Percentiles rank a stretch among this genome's conserved stretches.
phyloP scores from a whole-genome alignment of 1,140 invertebrate genomes.

The Drosophila auraria region DNA sequence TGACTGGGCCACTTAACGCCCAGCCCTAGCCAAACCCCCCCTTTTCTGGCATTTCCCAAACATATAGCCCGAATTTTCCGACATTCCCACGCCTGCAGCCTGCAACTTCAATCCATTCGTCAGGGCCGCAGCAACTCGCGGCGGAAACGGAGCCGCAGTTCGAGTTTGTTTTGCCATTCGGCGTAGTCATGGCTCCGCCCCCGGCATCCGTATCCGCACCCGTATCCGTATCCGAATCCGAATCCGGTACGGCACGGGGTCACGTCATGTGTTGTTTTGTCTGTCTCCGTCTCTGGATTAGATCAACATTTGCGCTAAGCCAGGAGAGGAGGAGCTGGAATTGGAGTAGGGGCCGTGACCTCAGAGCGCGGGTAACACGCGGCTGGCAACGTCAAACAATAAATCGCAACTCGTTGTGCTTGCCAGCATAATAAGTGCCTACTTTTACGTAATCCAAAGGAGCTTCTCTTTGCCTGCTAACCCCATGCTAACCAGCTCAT shows the following conservation, averaged over 20 bases:
- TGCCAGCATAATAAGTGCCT: slow-evolving; percentile 82
- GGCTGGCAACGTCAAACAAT: slow-evolving; percentile 78
- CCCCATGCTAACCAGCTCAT: neutral
- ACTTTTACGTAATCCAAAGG: slow-evolving; percentile 75
- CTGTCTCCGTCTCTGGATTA: slow-evolving; percentile 63
- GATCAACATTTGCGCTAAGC: slow-evolving; percentile 74
- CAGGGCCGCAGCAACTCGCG: slow-evolving; percentile 36
- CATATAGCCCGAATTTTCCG: neutral
- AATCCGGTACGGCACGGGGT: slow-evolving; percentile 25
- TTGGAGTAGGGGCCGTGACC: slow-evolving; percentile 46
- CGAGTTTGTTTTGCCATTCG: slow-evolving; percentile 70
- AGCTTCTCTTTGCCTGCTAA: slow-evolving; percentile 33
- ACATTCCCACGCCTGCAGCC: slow-evolving; percentile 39
- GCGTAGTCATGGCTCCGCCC: slow-evolving; percentile 64
- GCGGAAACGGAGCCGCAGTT: slow-evolving; percentile 46
- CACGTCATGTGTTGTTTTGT: slow-evolving; percentile 68
- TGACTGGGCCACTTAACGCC: slow-evolving; percentile 39
- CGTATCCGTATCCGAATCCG: slow-evolving; percentile 7
- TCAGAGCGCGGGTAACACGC: slow-evolving; percentile 52
- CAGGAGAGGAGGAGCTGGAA: slow-evolving; percentile 39
- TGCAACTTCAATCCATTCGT: slow-evolving; percentile 60
- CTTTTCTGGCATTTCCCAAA: slow-evolving; percentile 6
- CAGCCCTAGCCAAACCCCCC: neutral
- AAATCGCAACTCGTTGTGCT: slow-evolving; percentile 81
- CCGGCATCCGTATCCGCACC: slow-evolving; percentile 38